A percentile compares a stretch with the other conserved stretches of the same genome.
phyloP scores from a whole-genome alignment of 2,113 vertebrate genomes.

The Muntiacus muntjak region DNA sequence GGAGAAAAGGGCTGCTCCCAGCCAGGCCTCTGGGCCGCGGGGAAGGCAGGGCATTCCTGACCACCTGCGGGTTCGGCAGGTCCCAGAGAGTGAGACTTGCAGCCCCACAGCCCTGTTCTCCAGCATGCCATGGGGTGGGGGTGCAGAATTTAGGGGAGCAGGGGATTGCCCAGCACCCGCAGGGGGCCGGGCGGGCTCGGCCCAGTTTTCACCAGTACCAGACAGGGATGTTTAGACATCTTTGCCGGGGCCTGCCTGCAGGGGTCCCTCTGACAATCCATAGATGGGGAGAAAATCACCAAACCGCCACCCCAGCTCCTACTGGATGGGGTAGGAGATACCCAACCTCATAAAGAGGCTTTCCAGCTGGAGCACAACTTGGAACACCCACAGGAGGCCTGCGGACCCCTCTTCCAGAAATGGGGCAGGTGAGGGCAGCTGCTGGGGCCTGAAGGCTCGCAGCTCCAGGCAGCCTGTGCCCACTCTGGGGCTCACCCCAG shows the following conservation, averaged over 20 bases:
- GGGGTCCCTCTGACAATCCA: neutral
- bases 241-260: neutral
- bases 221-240: neutral
- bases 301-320: neutral
- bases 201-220: neutral
- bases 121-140: neutral
- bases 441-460: accelerated
- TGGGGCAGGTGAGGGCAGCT: neutral
- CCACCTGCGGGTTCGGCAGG: accelerated
- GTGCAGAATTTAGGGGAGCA: neutral
- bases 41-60: neutral
- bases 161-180: neutral
- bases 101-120: neutral
- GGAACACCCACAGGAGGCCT: neutral
- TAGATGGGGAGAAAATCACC: neutral
- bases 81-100: neutral
- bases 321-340: neutral
- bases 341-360: neutral
- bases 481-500: neutral
- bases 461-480: neutral
- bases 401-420: too few species aligned
- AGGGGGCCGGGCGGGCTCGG: accelerated
- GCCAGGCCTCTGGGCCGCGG: neutral
- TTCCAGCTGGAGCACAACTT: neutral
- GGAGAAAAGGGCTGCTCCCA: neutral